Percentiles rank a stretch among this genome's conserved stretches.
These are phyloP conservation scores for Copsychus sechellarum DNA, from an alignment of 2,113 vertebrate genomes.

Conservation along the genomic window DNA sequence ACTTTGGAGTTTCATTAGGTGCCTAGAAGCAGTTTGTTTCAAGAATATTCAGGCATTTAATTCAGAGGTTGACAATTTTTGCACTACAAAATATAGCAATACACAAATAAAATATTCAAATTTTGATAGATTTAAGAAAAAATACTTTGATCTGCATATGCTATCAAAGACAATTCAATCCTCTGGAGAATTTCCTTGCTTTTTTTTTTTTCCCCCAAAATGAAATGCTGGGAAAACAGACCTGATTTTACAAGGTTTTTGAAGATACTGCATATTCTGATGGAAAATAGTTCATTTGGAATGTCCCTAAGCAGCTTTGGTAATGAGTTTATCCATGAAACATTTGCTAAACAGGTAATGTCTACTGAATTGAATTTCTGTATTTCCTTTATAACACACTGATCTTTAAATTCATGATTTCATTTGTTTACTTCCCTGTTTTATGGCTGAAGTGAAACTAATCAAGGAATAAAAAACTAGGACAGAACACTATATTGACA, in stretches of 20 bases:
- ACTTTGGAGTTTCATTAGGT: not conserved
- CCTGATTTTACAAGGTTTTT: not conserved
- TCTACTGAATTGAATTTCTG: constrained; percentile 59
- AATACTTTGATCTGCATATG: not conserved
- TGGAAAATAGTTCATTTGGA: not conserved
- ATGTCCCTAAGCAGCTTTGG: not conserved
- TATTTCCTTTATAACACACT: constrained; percentile 36
- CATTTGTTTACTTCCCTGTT: constrained; percentile 57
- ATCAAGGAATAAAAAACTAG: constrained; percentile 19
- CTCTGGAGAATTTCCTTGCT: not conserved
- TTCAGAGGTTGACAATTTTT: not conserved
- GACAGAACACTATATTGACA: not conserved
- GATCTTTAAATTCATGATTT: constrained; percentile 64
- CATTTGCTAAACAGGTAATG: constrained; percentile 44
- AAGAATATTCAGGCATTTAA: not conserved
- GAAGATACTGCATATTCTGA: not conserved
- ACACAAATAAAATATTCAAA: not conserved
- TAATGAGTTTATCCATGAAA: constrained; percentile 50
- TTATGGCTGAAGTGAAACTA: constrained; percentile 61
- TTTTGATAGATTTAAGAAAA: not conserved
- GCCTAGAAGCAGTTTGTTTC: not conserved
- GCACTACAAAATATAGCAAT: not conserved
- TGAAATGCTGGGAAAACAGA: not conserved
- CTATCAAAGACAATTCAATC: not conserved
- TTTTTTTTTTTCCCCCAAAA: not conserved